Conservation (phyloP, 2,888 invertebrate genomes). For the Cybosia mesomella region DNA sequence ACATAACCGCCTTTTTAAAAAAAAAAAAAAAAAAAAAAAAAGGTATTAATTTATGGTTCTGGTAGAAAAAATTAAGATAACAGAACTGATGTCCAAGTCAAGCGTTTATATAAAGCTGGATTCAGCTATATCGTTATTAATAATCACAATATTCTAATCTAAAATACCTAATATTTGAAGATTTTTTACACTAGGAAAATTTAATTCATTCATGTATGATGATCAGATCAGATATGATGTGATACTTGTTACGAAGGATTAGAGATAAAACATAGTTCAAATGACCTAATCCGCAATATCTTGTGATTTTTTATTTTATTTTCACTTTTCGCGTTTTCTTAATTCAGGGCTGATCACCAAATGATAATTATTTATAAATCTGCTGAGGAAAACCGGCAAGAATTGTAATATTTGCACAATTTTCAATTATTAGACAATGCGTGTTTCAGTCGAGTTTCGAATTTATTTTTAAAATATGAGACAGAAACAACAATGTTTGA, state of each 20-base stretch:
- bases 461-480: slow-evolving; percentile 2
- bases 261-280: background rate
- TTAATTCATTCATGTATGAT: background rate
- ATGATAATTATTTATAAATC: background rate
- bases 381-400: background rate
- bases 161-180: background rate
- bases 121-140: background rate
- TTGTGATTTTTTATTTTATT: background rate
- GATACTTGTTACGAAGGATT: background rate
- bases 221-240: background rate
- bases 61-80: slow-evolving; percentile 21
- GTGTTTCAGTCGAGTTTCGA: background rate
- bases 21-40: too few relatives aligned
- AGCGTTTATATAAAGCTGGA: background rate
- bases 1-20: too few relatives aligned
- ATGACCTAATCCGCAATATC: background rate
- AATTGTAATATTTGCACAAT: background rate
- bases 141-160: background rate
- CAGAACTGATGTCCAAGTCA: background rate
- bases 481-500: slow-evolving; percentile 10
- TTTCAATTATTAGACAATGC: background rate
- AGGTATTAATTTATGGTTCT: background rate
- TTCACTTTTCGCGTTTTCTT: background rate
- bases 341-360: background rate
- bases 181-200: background rate